Evolutionary conservation across 2,113 vertebrate species (phyloP).

Genomic region (Cichladusa arquata): DNA sequence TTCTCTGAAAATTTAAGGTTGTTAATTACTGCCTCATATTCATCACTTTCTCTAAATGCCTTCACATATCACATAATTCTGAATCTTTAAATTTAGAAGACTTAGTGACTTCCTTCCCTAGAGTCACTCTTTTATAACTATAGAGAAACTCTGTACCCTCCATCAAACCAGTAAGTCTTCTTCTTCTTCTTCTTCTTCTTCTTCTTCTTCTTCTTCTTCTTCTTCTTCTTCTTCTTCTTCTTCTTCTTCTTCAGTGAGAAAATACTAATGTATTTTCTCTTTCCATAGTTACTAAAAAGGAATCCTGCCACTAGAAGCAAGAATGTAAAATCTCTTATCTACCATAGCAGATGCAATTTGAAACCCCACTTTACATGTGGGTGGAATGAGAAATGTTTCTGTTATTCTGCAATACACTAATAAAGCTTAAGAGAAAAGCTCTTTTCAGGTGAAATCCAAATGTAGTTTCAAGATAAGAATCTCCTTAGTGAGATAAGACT

Average conservation of each 20-base stretch:
- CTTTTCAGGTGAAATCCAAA: slow-evolving; percentile 7
- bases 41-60: not conserved
- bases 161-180: not conserved
- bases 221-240: no score
- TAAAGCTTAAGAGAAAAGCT: not conserved
- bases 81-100: not conserved
- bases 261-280: not conserved
- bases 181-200: not conserved
- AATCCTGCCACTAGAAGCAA: not conserved
- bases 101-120: not conserved
- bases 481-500: slow-evolving; percentile 19
- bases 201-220: no score
- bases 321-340: not conserved
- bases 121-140: not conserved
- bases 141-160: not conserved
- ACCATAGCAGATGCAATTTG: not conserved
- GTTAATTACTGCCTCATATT: not conserved
- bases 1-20: not conserved
- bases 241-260: not conserved
- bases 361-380: not conserved
- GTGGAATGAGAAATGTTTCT: not conserved
- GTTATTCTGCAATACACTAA: not conserved
- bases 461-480: not conserved
- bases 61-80: not conserved
- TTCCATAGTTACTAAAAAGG: not conserved